Evolutionary conservation across 2,888 invertebrate species (phyloP).

Genomic region (Agelastica alni): DNA sequence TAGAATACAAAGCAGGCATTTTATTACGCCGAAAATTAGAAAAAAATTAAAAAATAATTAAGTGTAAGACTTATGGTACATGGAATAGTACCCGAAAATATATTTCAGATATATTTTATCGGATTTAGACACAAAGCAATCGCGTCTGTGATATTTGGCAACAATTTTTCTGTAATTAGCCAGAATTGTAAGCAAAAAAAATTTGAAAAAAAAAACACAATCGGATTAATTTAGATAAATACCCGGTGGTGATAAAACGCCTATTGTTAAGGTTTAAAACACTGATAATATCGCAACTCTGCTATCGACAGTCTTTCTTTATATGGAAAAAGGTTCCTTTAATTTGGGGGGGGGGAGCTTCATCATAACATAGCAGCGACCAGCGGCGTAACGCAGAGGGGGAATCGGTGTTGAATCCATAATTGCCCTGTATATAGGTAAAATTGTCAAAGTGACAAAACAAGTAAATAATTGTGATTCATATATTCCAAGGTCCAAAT

Average conservation of each 20-base stretch:
- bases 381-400: neutral
- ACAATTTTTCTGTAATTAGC: slow-evolving; percentile 52
- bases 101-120: slow-evolving; percentile 51
- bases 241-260: too few species aligned
- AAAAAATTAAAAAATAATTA: slow-evolving; percentile 36
- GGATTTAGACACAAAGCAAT: slow-evolving; percentile 59
- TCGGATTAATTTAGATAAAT: neutral
- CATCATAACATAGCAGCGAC: neutral
- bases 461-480: too few species aligned
- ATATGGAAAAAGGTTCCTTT: slow-evolving; percentile 1
- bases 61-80: slow-evolving; percentile 57
- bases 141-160: slow-evolving; percentile 62
- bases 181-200: too few species aligned
- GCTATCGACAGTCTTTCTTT: neutral
- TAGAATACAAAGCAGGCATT: slow-evolving; percentile 49
- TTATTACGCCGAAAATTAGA: slow-evolving; percentile 25
- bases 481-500: too few species aligned
- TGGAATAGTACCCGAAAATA: slow-evolving; percentile 55
- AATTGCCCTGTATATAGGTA: too few species aligned
- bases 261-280: neutral
- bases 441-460: too few species aligned
- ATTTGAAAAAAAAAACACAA: too few species aligned
- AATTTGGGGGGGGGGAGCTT: slow-evolving; percentile 9
- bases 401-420: too few species aligned
- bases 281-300: slow-evolving; percentile 1